Base-by-base conservation (phyloP, 1,140 invertebrate species). In the Zophobas atratus region DNA sequence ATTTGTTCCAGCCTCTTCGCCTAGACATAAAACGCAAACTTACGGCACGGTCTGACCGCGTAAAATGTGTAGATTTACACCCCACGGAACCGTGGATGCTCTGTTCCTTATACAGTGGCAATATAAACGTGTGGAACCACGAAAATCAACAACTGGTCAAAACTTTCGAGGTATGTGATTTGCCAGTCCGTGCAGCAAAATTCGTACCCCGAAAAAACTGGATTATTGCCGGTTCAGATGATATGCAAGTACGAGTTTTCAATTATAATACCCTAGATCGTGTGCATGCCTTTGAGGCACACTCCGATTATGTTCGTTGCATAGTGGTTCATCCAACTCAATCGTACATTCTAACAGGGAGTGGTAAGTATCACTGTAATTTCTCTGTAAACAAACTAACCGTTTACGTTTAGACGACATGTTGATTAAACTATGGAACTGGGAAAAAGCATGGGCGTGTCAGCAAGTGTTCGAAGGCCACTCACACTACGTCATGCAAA, bases 401-500 rank as follows among this genome's bases (percentile, higher is more conserved):
- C 77, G 73, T 73, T 49, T 83, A 86, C 84, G 88, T 88, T 35
- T 86, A 97, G 97, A 99, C 92, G 99, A 99, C 85, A 98, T 99
- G 95, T 88, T 97, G 35, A 99, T 99, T 60, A 99, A 99, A 88
- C 87, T 99, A 36, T 99, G 99, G 99, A 99, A 99, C 87, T 99
- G 98, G 98, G 98, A 99, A 36, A 98, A 99, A 85, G 92, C 95
- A 82, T 99, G 98, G 97, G 90, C 94, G 0, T 97, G 97, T 83
- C 98, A 99, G 82, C 98, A 99, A 87, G 95, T 98, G 0, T 99
- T 98, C 85, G 97, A 99, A 84, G 97, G 98, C 0, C 99, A 99
- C 87, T 97, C 97, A 0, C 99, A 99, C 86, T 99, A 99, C 86
- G 98, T 99, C 0, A 99, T 99, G 99, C 98, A 99, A 87, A 96